Conservation (phyloP, 2,797 vertebrate genomes). For the Halcyon chelicuti region DNA sequence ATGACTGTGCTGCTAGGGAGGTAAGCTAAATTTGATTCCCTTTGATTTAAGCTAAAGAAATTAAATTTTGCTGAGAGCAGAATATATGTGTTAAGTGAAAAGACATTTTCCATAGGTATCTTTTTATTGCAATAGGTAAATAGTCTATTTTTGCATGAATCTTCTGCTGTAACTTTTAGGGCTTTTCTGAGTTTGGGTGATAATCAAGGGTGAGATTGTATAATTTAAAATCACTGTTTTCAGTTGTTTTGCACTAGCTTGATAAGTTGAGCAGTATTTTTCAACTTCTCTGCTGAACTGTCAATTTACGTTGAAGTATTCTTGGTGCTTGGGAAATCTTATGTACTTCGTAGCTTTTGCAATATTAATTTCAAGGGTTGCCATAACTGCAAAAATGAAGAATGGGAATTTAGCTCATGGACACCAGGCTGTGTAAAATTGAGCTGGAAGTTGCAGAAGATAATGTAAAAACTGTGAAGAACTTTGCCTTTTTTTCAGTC, state of each 20-base stretch:
- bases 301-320: neutral
- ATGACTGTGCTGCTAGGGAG: conserved; percentile 96
- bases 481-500: neutral
- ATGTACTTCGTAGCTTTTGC: neutral
- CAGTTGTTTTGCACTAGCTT: neutral
- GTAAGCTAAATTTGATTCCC: conserved; percentile 72
- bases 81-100: neutral
- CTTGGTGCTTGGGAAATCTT: neutral
- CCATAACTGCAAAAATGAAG: neutral
- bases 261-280: neutral
- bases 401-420: neutral
- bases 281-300: neutral
- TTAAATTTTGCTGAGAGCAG: neutral
- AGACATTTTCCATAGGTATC: neutral
- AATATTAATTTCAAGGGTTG: neutral
- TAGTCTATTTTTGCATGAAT: neutral
- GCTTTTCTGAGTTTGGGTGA: neutral
- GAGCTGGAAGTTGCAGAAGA: neutral
- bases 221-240: neutral
- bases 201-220: neutral
- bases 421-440: neutral
- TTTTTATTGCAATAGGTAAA: neutral
- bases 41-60: neutral
- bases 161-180: neutral
- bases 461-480: neutral